phyloP scores from a whole-genome alignment of 1,140 invertebrate genomes.

The Dryas iulia region DNA sequence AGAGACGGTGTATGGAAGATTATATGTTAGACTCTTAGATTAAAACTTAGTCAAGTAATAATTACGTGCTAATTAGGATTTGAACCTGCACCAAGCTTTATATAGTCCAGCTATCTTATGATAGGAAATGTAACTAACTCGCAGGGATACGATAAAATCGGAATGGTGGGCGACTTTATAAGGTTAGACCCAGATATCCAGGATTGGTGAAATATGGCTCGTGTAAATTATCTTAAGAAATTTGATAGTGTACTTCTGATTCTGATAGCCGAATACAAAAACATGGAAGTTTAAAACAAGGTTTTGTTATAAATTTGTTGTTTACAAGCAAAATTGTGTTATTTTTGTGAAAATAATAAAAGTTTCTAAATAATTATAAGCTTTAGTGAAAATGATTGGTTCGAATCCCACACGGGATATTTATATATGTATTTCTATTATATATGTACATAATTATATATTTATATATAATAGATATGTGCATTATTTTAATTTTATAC shows the following conservation, averaged over 20 bases:
- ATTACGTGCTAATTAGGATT: neutral
- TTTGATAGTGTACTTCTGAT: neutral
- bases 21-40: no score
- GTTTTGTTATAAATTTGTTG: neutral
- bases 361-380: no score
- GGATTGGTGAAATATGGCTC: neutral
- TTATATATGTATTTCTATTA: no score
- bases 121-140: neutral
- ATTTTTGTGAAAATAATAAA: no score
- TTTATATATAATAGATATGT: no score
- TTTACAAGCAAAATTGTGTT: neutral
- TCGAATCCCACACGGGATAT: no score
- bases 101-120: neutral
- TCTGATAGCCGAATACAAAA: neutral
- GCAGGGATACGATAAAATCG: neutral
- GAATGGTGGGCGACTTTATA: conserved; percentile 1
- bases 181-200: neutral
- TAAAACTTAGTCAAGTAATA: neutral
- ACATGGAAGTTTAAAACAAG: neutral
- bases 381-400: no score
- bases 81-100: neutral
- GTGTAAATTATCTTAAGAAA: conserved; percentile 2
- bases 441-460: no score
- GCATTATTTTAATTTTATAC: no score
- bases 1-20: no score